These are phyloP conservation scores for Delia radicum DNA, from an alignment of 1,140 invertebrate genomes.

Conservation along the genomic window DNA sequence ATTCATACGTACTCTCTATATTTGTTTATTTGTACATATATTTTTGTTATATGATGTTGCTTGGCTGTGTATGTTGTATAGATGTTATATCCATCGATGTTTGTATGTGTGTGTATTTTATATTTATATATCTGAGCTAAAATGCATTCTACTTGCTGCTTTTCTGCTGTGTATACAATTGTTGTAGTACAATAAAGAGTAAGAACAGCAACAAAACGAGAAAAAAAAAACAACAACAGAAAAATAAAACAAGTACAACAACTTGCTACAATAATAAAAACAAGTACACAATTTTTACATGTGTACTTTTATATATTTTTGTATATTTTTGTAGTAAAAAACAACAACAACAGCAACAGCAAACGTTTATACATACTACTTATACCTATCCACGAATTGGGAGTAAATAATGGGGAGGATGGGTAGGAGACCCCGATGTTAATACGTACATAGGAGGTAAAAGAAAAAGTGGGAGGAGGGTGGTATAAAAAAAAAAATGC, in stretches of 20 bases:
- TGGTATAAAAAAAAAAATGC: background rate
- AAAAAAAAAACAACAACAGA: background rate
- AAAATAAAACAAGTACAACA: slow-evolving; percentile 17
- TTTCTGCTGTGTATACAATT: background rate
- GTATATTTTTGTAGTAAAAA: slow-evolving; percentile 11
- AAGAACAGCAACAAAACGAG: background rate
- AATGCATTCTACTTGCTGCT: background rate
- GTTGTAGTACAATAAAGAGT: background rate
- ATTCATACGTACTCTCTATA: background rate
- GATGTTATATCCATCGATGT: too few relatives aligned
- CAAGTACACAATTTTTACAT: slow-evolving; percentile 20
- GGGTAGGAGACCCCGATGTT: background rate
- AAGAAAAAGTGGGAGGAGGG: background rate
- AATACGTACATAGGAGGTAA: background rate
- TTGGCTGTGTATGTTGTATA: too few relatives aligned
- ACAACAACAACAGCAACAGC: slow-evolving; percentile 2
- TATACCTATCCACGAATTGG: background rate
- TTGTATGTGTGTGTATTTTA: background rate
- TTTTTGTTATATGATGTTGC: too few relatives aligned
- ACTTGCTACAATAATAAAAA: slow-evolving; percentile 22
- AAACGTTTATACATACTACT: too few relatives aligned
- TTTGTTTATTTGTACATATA: background rate
- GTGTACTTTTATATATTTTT: slow-evolving; percentile 6
- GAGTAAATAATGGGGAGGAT: background rate
- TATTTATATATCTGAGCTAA: background rate